Conservation (phyloP, 2,797 vertebrate genomes). For the Zalophus californianus region DNA sequence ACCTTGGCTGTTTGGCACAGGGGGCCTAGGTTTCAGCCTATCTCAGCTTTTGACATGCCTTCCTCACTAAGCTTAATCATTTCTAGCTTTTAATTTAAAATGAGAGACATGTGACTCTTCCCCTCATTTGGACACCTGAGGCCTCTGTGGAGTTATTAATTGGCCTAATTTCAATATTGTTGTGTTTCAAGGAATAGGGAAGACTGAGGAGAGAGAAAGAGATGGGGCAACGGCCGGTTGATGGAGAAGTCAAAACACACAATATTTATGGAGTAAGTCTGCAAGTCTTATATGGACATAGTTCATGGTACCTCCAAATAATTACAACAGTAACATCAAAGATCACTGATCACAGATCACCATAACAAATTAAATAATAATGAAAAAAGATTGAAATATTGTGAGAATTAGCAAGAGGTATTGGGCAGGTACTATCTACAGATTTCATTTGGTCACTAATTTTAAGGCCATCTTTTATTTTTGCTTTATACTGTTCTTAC, state of each 20-base stretch:
- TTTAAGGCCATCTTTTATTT: background rate
- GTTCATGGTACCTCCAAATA: background rate
- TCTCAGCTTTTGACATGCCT: background rate
- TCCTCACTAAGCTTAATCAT: background rate
- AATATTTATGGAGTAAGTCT: background rate
- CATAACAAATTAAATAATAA: background rate
- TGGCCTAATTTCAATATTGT: background rate
- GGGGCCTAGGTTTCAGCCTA: background rate
- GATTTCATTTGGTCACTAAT: conserved; percentile 1
- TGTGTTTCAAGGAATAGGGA: background rate
- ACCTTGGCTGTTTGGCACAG: background rate
- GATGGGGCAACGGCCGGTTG: background rate
- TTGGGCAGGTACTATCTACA: background rate
- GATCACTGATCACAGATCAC: background rate
- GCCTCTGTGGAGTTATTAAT: background rate
- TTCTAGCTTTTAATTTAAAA: background rate
- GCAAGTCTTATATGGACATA: background rate
- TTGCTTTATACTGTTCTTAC: background rate
- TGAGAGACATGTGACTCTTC: background rate
- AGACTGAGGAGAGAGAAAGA: background rate
- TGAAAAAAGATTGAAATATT: background rate
- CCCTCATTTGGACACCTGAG: background rate
- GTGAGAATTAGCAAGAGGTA: background rate
- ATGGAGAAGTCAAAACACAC: background rate
- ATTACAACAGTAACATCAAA: background rate